phyloP scores from a whole-genome alignment of 2,888 invertebrate genomes.

The Odontothrips loti region DNA sequence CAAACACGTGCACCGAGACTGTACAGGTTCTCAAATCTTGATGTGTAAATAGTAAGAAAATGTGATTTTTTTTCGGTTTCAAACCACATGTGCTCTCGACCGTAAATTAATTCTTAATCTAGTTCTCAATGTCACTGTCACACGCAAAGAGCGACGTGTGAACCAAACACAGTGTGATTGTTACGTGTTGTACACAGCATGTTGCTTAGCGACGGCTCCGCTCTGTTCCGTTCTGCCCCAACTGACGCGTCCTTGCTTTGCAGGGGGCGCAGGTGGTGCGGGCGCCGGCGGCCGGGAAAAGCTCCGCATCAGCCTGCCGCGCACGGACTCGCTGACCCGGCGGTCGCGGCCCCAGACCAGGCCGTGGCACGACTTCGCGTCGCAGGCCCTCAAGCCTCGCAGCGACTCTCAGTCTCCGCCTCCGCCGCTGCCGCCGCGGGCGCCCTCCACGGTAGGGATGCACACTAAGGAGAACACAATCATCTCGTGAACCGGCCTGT shows the following conservation, averaged over 20 bases:
- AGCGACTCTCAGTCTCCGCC: constrained; percentile 48
- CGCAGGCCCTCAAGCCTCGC: constrained; percentile 55
- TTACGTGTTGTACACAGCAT: too few species aligned
- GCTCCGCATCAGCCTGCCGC: constrained; percentile 27
- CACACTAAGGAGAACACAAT: constrained; percentile 31
- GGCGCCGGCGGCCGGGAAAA: background rate
- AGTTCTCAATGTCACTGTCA: too few species aligned
- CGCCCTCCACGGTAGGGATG: constrained; percentile 44
- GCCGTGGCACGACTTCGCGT: constrained; percentile 61
- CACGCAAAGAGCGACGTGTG: too few species aligned
- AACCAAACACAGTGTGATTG: too few species aligned
- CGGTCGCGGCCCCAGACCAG: constrained; percentile 44
- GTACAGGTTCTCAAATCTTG: too few species aligned
- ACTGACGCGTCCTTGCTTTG: background rate
- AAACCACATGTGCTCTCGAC: too few species aligned
- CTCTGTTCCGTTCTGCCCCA: too few species aligned
- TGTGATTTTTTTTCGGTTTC: too few species aligned
- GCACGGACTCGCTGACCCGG: constrained; percentile 32
- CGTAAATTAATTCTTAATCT: too few species aligned
- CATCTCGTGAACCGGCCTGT: background rate
- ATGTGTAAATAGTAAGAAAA: too few species aligned
- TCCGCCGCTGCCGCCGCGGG: constrained; percentile 45
- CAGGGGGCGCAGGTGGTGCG: background rate
- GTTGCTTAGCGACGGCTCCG: too few species aligned
- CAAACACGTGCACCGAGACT: too few species aligned